Evolutionary conservation across 2,113 vertebrate species (phyloP).

Genomic region (Mungos mungo): DNA sequence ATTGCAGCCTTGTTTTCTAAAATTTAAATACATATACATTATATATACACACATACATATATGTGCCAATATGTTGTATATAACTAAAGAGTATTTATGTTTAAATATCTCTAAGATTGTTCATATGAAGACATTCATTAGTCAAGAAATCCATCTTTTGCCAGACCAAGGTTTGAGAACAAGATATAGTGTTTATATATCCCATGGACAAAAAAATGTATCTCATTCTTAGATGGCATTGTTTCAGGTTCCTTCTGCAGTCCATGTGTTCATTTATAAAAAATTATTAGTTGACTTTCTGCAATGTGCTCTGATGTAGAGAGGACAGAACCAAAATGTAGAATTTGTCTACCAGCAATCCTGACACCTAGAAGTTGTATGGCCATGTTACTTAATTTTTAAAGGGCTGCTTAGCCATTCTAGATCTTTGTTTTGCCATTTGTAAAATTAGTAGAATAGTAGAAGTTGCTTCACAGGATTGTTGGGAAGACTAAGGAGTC

Average conservation of each 20-base stretch:
- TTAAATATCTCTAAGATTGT: not conserved
- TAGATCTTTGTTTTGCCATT: not conserved
- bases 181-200: not conserved
- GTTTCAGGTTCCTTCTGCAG: not conserved
- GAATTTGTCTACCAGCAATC: not conserved
- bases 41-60: not conserved
- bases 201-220: not conserved
- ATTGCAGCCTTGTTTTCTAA: not conserved
- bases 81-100: not conserved
- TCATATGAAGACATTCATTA: constrained; percentile 26
- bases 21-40: not conserved
- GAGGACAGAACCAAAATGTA: not conserved
- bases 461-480: not conserved
- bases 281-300: not conserved
- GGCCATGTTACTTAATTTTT: not conserved
- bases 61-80: not conserved
- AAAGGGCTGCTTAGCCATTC: not conserved
- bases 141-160: constrained; percentile 10
- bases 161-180: not conserved
- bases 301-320: not conserved
- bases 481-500: not conserved
- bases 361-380: not conserved
- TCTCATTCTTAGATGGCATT: not conserved
- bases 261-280: not conserved
- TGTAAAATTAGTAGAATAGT: not conserved